Evolutionary conservation across 2,113 vertebrate genomes (phyloP).

Genomic region (Anseranas semipalmata): DNA sequence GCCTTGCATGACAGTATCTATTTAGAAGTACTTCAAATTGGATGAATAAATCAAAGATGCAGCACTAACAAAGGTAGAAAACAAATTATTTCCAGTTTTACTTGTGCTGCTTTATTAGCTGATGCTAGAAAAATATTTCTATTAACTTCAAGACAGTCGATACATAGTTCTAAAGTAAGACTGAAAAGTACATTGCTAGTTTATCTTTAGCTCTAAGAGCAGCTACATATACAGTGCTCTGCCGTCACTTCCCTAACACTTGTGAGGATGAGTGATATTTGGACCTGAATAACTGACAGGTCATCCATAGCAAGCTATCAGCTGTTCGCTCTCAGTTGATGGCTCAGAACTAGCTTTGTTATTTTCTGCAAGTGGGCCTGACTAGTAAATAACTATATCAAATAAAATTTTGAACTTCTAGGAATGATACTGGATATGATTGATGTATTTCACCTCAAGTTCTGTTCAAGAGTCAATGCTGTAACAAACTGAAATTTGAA

Average conservation of each 20-base stretch:
- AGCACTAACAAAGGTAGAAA: neutral
- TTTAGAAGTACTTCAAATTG: neutral
- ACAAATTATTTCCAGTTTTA: neutral
- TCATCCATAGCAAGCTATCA: neutral
- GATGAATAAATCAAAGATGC: neutral
- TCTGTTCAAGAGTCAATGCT: neutral
- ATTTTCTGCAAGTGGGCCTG: neutral
- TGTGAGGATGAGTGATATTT: neutral
- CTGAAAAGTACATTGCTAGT: neutral
- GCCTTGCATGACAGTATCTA: neutral
- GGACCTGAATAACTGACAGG: neutral
- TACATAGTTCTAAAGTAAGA: neutral
- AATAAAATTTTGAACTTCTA: too few relatives aligned
- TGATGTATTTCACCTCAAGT: neutral
- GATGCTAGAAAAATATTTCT: neutral
- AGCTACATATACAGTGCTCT: slow-evolving; percentile 1
- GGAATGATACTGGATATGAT: neutral
- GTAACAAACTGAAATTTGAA: neutral
- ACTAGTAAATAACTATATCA: neutral
- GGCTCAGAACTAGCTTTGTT: neutral
- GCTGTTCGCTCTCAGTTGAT: neutral
- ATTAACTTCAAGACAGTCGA: neutral
- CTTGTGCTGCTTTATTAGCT: neutral
- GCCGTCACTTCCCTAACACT: neutral
- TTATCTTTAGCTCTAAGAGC: neutral